Conservation (phyloP, 1,140 invertebrate genomes). For the Drosophila paulistorum region DNA sequence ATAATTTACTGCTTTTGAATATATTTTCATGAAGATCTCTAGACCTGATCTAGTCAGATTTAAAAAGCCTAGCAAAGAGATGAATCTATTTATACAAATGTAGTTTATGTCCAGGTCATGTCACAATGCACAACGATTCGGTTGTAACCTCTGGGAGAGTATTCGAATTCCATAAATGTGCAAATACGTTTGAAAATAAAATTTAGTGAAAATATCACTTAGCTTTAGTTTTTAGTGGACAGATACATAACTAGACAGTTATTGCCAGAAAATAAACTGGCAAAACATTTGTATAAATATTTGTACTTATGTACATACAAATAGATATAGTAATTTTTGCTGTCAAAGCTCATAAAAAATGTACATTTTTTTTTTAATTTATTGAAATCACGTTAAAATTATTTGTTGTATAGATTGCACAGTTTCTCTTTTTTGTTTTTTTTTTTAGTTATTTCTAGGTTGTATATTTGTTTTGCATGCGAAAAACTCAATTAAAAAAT, state of each 20-base stretch:
- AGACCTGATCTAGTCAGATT: no score
- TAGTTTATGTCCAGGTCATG: no score
- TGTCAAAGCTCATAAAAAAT: constrained; percentile 6
- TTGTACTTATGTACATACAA: not conserved
- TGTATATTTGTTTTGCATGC: constrained; percentile 8
- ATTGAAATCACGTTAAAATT: constrained; percentile 2
- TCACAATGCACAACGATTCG: not conserved
- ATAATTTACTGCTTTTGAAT: no score
- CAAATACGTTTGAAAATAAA: not conserved
- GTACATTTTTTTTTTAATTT: constrained; percentile 7
- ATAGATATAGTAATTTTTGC: not conserved
- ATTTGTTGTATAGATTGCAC: not conserved
- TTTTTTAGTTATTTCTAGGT: not conserved
- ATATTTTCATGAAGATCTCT: no score
- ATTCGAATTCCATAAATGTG: not conserved
- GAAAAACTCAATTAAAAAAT: constrained; percentile 27
- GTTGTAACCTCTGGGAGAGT: not conserved
- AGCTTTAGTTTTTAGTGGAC: not conserved
- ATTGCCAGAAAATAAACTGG: constrained; percentile 4
- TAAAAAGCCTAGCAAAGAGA: no score
- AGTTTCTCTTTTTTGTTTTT: not conserved
- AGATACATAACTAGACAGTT: not conserved
- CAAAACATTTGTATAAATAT: not conserved
- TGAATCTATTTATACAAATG: no score
- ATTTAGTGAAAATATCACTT: not conserved